Conservation (phyloP, 1,140 invertebrate genomes). For the Bombus superbus region DNA sequence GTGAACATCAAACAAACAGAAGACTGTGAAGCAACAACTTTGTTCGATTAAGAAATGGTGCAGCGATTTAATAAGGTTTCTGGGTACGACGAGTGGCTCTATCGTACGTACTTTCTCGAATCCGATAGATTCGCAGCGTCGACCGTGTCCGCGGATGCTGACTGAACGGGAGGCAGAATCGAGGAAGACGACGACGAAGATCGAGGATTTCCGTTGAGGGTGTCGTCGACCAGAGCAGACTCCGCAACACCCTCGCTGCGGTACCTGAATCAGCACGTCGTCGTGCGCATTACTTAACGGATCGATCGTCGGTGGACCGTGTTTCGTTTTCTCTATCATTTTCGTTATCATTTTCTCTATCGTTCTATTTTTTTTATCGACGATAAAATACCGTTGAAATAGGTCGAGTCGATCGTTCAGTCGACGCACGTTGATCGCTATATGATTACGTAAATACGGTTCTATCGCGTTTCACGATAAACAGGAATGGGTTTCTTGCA, state of each 20-base stretch:
- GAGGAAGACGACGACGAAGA: conserved; percentile 66
- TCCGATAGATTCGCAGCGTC: conserved; percentile 65
- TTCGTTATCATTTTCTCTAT: background rate
- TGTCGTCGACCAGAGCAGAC: conserved; percentile 79
- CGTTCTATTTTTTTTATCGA: too few species aligned
- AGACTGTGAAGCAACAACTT: conserved; percentile 56
- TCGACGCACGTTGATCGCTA: background rate
- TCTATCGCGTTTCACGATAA: background rate
- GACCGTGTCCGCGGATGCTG: conserved; percentile 64
- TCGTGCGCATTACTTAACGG: conserved; percentile 52
- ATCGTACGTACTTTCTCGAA: conserved; percentile 77
- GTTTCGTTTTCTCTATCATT: background rate
- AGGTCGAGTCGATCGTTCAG: background rate
- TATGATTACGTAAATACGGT: background rate
- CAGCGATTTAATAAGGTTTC: background rate
- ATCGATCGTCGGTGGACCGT: conserved; percentile 35
- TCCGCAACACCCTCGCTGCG: conserved; percentile 77
- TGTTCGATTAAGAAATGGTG: conserved; percentile 33
- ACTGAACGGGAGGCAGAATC: conserved; percentile 65
- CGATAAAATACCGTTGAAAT: background rate
- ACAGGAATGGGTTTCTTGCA: background rate
- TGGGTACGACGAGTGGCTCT: conserved; percentile 24
- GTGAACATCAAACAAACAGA: conserved; percentile 20
- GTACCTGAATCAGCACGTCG: conserved; percentile 75
- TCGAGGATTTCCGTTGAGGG: conserved; percentile 78